Conservation (phyloP, 2,888 invertebrate species). For the Escarpia spicata region DNA sequence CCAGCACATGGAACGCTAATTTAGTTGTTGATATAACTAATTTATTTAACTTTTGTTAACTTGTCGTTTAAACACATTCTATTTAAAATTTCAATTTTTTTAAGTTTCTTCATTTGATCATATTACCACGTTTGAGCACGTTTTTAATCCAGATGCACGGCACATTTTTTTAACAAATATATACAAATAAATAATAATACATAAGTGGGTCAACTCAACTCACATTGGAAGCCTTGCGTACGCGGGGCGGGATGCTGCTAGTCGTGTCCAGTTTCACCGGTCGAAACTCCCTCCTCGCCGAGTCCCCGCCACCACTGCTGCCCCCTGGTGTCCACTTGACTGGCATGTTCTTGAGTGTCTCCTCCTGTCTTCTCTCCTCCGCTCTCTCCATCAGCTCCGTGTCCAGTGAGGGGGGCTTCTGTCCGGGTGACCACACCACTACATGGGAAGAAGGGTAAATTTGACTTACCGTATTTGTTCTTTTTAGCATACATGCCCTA, state of each 20-base stretch:
- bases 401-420: neutral
- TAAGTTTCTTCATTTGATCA: too few species aligned
- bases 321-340: neutral
- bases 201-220: neutral
- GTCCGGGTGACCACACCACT: neutral
- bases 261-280: neutral
- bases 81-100: too few species aligned
- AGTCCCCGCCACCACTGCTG: neutral
- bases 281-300: neutral
- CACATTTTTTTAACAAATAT: too few species aligned
- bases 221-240: constrained; percentile 13
- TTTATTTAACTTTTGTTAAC: too few species aligned
- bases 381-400: neutral
- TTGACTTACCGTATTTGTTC: too few species aligned
- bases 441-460: neutral
- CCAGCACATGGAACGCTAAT: too few species aligned
- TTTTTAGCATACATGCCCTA: too few species aligned
- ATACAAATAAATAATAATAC: neutral
- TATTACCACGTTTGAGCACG: too few species aligned
- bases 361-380: neutral
- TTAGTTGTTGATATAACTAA: too few species aligned
- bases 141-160: too few species aligned
- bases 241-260: neutral
- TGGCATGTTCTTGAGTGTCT: neutral
- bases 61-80: too few species aligned